Base-by-base conservation (phyloP, 2,797 vertebrate species). In the Rhabdomys pumilio region DNA sequence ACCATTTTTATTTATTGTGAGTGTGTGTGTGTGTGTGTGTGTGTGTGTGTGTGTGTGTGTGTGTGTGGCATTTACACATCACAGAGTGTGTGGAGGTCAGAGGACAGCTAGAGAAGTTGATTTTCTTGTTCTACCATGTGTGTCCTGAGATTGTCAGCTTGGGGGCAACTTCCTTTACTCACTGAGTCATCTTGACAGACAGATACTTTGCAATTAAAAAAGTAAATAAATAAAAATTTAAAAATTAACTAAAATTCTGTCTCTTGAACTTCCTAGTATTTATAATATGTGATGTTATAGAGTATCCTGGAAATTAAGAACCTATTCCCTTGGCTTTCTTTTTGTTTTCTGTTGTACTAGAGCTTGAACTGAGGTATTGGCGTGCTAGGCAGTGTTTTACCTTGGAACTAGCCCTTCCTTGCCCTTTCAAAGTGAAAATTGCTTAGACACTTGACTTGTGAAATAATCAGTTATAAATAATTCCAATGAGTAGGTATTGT, bases 401-500 rank as follows among this genome's bases (percentile, higher is more conserved):
- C 38, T 76, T 31, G 57, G 88, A 83, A 38, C 59, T 69, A 34
- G 17, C 15, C 50, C 9, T 31, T 67, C 53, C 83, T 96, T 89
- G 67, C 26, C 26, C 91, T 94, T 67, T 92, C 67, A 92, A 61
- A n/a, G 61, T 93, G 31, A 92, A 91, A 95, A 94, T 93, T 97
- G 63, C 90, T 93, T 91, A 12, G 44, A 65, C 11, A 82, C 50
- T 86, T 94, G 73, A 94, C 57, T 92, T 95, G 81, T 76, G 69
- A 97, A 93, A 87, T 90, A 96, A 88, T 93, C 76, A 67, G 50
- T 81, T 86, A 86, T 53, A 86, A 86, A 86, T 86, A 86, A 90
- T 90, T 92, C 69, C 47, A 91, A 29, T 24, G 76, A 72, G 20
- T 91, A 65, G 86, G 9, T 83, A 24, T 94, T 41, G 6, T 85